Percentiles rank a stretch among this genome's conserved stretches.
These are phyloP conservation scores for Burhinus bistriatus DNA, from an alignment of 2,113 vertebrate genomes.

Conservation along the genomic window DNA sequence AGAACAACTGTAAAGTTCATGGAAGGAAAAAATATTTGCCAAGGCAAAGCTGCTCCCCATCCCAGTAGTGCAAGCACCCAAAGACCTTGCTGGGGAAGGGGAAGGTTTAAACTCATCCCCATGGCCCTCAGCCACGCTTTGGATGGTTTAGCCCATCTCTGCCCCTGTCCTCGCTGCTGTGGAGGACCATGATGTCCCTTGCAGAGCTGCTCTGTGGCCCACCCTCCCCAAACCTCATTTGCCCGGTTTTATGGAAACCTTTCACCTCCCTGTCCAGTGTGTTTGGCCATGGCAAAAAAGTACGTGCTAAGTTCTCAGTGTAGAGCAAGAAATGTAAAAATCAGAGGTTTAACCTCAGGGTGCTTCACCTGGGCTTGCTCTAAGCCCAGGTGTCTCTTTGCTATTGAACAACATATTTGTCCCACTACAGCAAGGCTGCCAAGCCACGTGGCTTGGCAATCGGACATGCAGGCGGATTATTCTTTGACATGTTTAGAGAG, in stretches of 20 bases:
- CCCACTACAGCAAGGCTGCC: background rate
- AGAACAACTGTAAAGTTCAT: accelerated
- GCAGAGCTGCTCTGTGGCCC: background rate
- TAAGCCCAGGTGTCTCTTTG: background rate
- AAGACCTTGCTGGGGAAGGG: background rate
- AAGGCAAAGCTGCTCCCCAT: background rate
- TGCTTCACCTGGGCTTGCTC: background rate
- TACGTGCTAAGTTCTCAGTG: background rate
- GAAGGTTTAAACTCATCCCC: background rate
- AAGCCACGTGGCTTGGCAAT: background rate
- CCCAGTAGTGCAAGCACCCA: background rate
- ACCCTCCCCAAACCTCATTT: background rate
- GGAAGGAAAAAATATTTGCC: background rate
- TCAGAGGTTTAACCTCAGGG: background rate
- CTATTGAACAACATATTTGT: background rate
- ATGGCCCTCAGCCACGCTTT: background rate
- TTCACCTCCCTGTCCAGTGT: accelerated
- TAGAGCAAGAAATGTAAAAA: background rate
- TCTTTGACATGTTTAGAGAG: background rate
- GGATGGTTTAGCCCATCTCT: background rate
- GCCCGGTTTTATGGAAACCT: background rate
- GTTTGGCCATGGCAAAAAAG: background rate
- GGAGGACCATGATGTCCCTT: background rate
- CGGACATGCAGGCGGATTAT: accelerated
- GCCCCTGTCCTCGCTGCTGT: background rate